phyloP scores from a whole-genome alignment of 2,888 invertebrate genomes.

The Epistrophella euchroma region DNA sequence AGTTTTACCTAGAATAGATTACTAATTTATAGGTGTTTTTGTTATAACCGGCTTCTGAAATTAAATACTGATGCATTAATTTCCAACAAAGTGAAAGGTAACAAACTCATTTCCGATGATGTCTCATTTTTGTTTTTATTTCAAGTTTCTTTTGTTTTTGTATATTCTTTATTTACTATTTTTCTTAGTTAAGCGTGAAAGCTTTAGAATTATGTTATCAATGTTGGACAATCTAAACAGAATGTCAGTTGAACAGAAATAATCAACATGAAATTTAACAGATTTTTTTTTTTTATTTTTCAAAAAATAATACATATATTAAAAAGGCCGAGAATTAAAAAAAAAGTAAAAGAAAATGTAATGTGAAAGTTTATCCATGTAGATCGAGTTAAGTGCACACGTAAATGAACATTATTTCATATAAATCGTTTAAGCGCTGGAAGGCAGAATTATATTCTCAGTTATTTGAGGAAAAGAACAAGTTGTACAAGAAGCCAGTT shows the following conservation, averaged over 20 bases:
- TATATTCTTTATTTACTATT: neutral
- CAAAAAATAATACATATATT: neutral
- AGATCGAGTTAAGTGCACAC: neutral
- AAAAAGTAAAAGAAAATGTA: neutral
- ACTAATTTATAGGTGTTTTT: constrained; percentile 1
- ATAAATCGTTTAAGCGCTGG: neutral
- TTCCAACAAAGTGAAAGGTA: constrained; percentile 16
- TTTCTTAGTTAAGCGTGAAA: constrained; percentile 28
- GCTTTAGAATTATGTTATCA: constrained; percentile 51
- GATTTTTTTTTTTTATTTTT: constrained; percentile 5
- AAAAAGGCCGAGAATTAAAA: neutral
- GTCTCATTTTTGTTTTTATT: constrained; percentile 6
- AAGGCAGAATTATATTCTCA: neutral
- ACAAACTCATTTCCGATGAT: constrained; percentile 11
- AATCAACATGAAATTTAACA: constrained; percentile 43
- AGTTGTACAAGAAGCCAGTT: neutral
- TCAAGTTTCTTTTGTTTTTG: neutral
- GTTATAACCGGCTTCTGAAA: neutral
- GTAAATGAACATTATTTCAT: neutral
- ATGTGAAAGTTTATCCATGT: constrained; percentile 16
- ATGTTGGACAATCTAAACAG: constrained; percentile 50
- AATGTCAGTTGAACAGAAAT: constrained; percentile 48
- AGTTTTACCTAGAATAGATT: constrained; percentile 10
- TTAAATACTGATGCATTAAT: constrained; percentile 6
- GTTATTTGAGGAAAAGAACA: neutral